Evolutionary conservation across 2,797 vertebrate genomes (phyloP).

Genomic region (Epinephelus coioides): DNA sequence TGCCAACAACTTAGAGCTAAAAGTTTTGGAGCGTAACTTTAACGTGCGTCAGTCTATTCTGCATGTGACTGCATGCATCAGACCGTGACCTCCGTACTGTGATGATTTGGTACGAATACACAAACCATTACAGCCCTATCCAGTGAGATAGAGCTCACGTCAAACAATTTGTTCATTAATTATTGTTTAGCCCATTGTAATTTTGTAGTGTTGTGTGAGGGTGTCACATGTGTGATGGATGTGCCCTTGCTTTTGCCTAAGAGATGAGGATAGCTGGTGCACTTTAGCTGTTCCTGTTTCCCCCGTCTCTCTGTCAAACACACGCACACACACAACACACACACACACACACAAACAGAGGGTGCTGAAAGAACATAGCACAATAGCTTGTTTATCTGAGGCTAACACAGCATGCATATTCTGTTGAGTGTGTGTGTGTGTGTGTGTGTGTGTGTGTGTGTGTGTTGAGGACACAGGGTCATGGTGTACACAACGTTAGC

Average conservation of each 20-base stretch:
- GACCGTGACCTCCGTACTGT: too few species aligned
- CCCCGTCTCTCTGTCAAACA: constrained; percentile 33
- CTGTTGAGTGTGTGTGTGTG: constrained; percentile 16
- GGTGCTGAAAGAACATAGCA: constrained; percentile 63
- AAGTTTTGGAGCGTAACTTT: too few species aligned
- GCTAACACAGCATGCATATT: constrained; percentile 46
- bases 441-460: constrained; percentile 31
- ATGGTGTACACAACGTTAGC: constrained; percentile 27
- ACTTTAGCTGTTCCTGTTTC: constrained; percentile 64
- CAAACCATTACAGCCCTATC: constrained; percentile 5
- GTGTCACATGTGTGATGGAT: constrained; percentile 72
- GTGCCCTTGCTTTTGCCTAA: constrained; percentile 57
- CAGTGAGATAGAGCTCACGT: constrained; percentile 65
- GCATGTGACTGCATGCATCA: too few species aligned
- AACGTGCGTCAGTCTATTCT: too few species aligned
- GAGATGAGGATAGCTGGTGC: constrained; percentile 61
- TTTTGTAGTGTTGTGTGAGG: constrained; percentile 20
- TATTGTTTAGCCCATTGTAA: constrained; percentile 46
- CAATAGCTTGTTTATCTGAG: constrained; percentile 69
- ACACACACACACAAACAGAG: constrained; percentile 25
- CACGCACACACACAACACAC: constrained; percentile 21
- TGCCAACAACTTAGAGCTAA: too few species aligned
- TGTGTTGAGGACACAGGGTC: constrained; percentile 49
- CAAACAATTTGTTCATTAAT: constrained; percentile 63
- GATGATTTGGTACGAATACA: too few species aligned